Evolutionary conservation across 2,888 invertebrate species (phyloP).

Genomic region (Ferrisia virgata): DNA sequence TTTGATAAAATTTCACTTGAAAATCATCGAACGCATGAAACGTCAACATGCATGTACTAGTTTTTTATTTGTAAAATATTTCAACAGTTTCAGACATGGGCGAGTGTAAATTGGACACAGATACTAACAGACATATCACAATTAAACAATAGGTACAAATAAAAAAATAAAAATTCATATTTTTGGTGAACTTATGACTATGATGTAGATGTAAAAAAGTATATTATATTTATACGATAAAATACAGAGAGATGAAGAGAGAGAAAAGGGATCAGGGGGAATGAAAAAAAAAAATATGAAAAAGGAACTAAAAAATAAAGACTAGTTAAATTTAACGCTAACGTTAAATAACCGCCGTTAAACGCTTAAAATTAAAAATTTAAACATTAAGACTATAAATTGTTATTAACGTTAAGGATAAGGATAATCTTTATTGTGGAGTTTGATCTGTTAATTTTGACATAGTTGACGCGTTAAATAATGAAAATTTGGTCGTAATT

Average conservation of each 20-base stretch:
- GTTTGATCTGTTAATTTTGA: slow-evolving; percentile 7
- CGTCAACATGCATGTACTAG: not conserved
- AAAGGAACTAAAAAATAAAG: not conserved
- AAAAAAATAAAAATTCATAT: not conserved
- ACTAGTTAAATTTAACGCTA: slow-evolving; percentile 33
- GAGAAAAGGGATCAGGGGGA: not conserved
- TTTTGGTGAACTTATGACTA: slow-evolving; percentile 19
- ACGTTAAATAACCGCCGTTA: slow-evolving; percentile 31
- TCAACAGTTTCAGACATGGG: not conserved
- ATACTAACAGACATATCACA: not conserved
- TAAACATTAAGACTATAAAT: slow-evolving; percentile 30
- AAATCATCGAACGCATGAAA: not conserved
- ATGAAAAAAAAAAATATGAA: not conserved
- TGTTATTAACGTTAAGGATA: slow-evolving; percentile 5
- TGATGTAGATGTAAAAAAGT: not conserved
- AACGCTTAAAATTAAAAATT: slow-evolving; percentile 4
- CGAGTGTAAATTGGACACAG: not conserved
- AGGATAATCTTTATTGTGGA: slow-evolving; percentile 5
- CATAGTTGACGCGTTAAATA: slow-evolving; percentile 57
- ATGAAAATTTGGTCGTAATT: slow-evolving; percentile 86
- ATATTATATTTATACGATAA: not conserved
- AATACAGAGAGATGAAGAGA: not conserved
- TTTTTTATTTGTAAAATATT: not conserved
- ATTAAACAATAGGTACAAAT: slow-evolving; percentile 6
- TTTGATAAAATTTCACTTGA: not conserved